phyloP scores from a whole-genome alignment of 2,888 invertebrate genomes.

The Drosophila neutralis region DNA sequence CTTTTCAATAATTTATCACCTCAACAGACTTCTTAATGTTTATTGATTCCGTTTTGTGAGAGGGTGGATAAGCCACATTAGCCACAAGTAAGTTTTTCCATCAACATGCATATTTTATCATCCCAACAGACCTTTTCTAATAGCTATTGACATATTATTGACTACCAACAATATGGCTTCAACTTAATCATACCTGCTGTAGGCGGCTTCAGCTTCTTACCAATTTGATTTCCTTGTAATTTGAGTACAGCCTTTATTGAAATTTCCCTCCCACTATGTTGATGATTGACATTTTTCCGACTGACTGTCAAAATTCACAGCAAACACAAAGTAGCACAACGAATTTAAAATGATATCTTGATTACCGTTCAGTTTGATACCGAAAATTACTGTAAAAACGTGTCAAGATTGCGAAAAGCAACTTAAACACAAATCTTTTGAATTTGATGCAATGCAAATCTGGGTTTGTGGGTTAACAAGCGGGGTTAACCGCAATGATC shows the following conservation, averaged over 20 bases:
- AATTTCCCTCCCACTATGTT: neutral
- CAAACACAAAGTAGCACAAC: neutral
- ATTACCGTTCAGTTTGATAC: neutral
- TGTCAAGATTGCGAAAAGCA: neutral
- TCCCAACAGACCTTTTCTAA: neutral
- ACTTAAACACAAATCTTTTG: neutral
- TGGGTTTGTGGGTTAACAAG: constrained; percentile 6
- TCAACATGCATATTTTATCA: neutral
- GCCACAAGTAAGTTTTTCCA: neutral
- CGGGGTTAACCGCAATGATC: neutral
- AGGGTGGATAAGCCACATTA: neutral
- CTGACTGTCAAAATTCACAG: neutral
- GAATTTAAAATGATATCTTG: neutral
- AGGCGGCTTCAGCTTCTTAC: neutral
- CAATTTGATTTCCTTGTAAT: neutral
- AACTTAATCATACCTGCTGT: neutral
- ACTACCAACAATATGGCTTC: neutral
- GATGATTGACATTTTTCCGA: neutral
- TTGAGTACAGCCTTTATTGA: neutral
- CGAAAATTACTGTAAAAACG: neutral
- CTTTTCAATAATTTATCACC: too few relatives aligned
- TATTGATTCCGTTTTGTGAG: neutral
- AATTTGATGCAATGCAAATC: neutral
- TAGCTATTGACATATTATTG: neutral
- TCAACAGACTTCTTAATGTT: neutral